Evolutionary conservation across 2,797 vertebrate genomes (phyloP), one percentile per base, ranked within the genome.

Genomic region (Hephaestus fuliginosus): DNA sequence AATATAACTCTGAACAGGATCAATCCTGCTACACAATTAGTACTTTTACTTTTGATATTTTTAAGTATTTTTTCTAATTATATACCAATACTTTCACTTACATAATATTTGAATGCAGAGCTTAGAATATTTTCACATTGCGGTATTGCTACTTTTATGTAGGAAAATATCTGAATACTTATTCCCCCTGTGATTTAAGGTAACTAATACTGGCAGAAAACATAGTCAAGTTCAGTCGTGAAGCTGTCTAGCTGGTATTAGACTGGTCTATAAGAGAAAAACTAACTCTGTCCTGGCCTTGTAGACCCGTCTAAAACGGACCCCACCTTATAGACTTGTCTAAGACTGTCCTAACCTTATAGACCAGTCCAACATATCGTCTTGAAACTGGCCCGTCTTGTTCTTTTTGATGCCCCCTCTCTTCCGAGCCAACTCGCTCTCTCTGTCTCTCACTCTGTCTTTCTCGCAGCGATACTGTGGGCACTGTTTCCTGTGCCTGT

Each of bases 401-500:
- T 79, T 87, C 52, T 68, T 75, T 79, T 55, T 81, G 78, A 89
- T 88, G 82, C 78, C 85, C 79, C 74, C 75, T 86, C 65, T 80
- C 83, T 67, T 58, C 72, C 1, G 53, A 82, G 84, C 88, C 85
- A 89, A 85, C 82, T 74, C 41, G 15, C 70, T 76, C 76, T 60
- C 76, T 71, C 83, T 43, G 52, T 79, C 80, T 86, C 80, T 86
- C 72, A 30, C 75, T 81, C 81, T 71, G 30, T 85, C 80, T 85
- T 72, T 91, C 90, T 93, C 84, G 78, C 85, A 90, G 90, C 90
- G 71, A 88, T 57, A 90, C 89, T 83, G 91, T 81, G 80, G 90
- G 93, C 87, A 85, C 83, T 67, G 78, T 77, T 90, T 86, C 79
- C 83, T 80, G 77, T 89, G 87, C 86, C 76, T 86, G 55, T 78